Evolutionary conservation across 2,797 vertebrate species (phyloP), one percentile per base, ranked within the genome.

Genomic region (Euphonia xanthogaster): DNA sequence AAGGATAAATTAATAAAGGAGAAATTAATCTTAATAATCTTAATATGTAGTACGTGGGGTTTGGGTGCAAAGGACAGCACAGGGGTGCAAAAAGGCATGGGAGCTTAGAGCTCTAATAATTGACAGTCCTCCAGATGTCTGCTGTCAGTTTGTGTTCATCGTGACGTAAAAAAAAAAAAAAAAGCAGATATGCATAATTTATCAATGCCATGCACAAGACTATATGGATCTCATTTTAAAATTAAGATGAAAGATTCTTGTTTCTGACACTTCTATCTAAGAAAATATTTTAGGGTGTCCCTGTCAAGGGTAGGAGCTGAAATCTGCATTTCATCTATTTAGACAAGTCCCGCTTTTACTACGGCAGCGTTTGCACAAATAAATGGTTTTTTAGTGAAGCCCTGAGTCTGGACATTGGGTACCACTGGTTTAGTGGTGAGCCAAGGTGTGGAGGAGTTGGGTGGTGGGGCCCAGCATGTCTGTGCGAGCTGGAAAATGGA

Each of bases 51-150:
- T 23, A 15, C 12, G 2, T 35, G n/a, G 24, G 42, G 14, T 82
- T 70, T 76, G 37, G 42, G 50, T 82, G 63, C 78, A 82, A 44
- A 82, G 78, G 78, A 33, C 42, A 63, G 78, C 28, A 70, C 24
- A 39, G 78, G 86, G 55, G 71, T 48, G 3, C 63, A 76, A 63
- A 77, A 81, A 91, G 61, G 39, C 54, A 33, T 31, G 47, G 20
- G 17, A 80, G 71, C 96, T 84, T 61, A 68, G 85, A 91, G 61
- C 80, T 31, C 19, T 42, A n/a, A 55, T 54, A 94, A 89, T 60
- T 94, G 82, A 78, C 76, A 92, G n/a, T 73, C 87, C 92, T 94
- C 92, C 88, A 85, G 68, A 86, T 91, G 77, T 90, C 55, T 72
- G 88, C 39, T 87, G 88, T 79, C 91, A 88, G 71, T 63, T 96